Conservation (phyloP, 2,888 invertebrate genomes). For the Tryphoninae sp. region DNA sequence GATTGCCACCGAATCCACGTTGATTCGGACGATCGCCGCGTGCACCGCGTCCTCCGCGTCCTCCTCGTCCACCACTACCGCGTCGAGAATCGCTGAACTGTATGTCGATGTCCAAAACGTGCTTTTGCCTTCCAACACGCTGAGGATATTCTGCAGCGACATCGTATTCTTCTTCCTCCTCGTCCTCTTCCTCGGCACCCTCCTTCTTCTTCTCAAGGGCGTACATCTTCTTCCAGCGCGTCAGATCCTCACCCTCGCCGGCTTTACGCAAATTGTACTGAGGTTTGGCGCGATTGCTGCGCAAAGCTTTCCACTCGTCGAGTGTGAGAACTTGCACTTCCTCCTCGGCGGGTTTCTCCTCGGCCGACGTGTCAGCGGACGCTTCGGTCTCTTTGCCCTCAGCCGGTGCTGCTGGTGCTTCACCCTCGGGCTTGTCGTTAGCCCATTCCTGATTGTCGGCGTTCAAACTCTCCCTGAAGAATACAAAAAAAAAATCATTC, state of each 20-base stretch:
- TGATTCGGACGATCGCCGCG: slow-evolving; percentile 78
- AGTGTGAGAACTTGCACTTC: slow-evolving; percentile 93
- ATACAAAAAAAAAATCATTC: slow-evolving; percentile 12
- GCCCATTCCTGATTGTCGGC: slow-evolving; percentile 78
- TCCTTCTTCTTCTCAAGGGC: slow-evolving; percentile 90
- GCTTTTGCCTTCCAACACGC: slow-evolving; percentile 93
- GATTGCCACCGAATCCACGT: slow-evolving; percentile 79
- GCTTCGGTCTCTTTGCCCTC: slow-evolving; percentile 76
- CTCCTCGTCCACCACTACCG: slow-evolving; percentile 86
- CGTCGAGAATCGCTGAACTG: slow-evolving; percentile 92
- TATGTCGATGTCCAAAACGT: slow-evolving; percentile 93
- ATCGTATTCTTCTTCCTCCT: slow-evolving; percentile 88
- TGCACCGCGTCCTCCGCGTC: slow-evolving; percentile 85
- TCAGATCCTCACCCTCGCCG: slow-evolving; percentile 95
- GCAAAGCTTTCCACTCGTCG: slow-evolving; percentile 96
- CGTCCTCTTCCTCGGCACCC: slow-evolving; percentile 85
- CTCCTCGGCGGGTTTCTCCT: slow-evolving; percentile 85
- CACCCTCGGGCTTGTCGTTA: slow-evolving; percentile 83
- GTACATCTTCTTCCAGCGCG: slow-evolving; percentile 96
- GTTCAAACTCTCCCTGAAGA: slow-evolving; percentile 76
- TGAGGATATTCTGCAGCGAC: slow-evolving; percentile 89
- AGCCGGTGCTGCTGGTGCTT: slow-evolving; percentile 65
- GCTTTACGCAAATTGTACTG: slow-evolving; percentile 96
- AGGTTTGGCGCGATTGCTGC: slow-evolving; percentile 91
- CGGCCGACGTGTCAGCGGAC: slow-evolving; percentile 75